Evolutionary conservation across 2,888 invertebrate genomes (phyloP).

Genomic region (Bombyx huttoni): DNA sequence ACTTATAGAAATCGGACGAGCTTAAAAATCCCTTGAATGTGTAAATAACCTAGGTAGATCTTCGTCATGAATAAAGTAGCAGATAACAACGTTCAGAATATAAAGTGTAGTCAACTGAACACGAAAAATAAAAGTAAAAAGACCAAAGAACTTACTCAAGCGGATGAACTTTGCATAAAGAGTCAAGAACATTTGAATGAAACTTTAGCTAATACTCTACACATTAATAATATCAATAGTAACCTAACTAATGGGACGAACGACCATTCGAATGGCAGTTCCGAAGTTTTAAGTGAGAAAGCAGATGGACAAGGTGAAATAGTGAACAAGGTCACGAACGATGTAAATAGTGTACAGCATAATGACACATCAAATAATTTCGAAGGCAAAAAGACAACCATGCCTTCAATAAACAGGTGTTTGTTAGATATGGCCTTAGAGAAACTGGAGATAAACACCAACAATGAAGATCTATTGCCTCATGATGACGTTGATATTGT

Average conservation of each 20-base stretch:
- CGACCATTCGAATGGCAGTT: constrained; percentile 45
- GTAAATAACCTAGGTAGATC: constrained; percentile 57
- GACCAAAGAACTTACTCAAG: constrained; percentile 62
- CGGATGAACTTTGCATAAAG: constrained; percentile 41
- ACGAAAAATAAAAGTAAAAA: constrained; percentile 61
- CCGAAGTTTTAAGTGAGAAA: constrained; percentile 25
- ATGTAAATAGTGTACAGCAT: constrained; percentile 62
- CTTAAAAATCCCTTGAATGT: constrained; percentile 49
- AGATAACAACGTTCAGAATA: constrained; percentile 51
- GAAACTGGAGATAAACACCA: constrained; percentile 28
- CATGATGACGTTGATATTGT: constrained; percentile 53
- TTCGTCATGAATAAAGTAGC: constrained; percentile 57
- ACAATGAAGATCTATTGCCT: constrained; percentile 25
- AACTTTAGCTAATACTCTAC: constrained; percentile 53
- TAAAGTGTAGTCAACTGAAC: constrained; percentile 54
- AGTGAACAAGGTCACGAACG: constrained; percentile 23
- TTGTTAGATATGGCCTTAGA: constrained; percentile 29
- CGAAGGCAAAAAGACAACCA: constrained; percentile 18
- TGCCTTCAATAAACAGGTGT: constrained; percentile 22
- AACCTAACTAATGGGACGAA: constrained; percentile 62
- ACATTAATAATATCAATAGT: constrained; percentile 53
- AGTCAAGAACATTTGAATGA: constrained; percentile 52
- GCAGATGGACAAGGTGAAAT: constrained; percentile 28
- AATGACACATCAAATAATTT: constrained; percentile 29
- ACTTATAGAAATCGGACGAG: constrained; percentile 40